Evolutionary conservation across 1,140 invertebrate species (phyloP).

Genomic region (Sycobia sp.): DNA sequence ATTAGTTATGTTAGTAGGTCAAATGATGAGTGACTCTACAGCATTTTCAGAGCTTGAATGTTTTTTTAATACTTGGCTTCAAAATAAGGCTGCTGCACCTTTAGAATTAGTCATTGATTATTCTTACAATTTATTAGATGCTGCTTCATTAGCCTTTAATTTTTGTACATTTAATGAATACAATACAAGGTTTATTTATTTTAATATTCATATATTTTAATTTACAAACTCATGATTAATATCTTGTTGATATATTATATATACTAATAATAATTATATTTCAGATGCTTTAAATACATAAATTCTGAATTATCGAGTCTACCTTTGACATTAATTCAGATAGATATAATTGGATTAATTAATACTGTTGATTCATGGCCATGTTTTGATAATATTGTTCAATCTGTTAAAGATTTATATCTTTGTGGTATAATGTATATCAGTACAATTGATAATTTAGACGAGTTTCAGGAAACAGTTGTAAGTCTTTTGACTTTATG

Average conservation of each 20-base stretch:
- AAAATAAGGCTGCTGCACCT: slow-evolving; percentile 13
- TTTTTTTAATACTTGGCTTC: slow-evolving; percentile 17
- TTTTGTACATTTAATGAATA: slow-evolving; percentile 22
- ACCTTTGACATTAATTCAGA: slow-evolving; percentile 24
- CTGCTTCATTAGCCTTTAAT: slow-evolving; percentile 28
- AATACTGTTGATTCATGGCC: slow-evolving; percentile 23
- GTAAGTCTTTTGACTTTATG: slow-evolving; percentile 22
- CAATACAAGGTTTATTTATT: slow-evolving; percentile 13
- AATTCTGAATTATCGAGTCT: slow-evolving; percentile 3
- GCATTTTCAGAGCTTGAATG: slow-evolving; percentile 4
- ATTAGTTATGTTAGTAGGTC: slow-evolving; percentile 25
- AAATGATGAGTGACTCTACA: slow-evolving; percentile 21
- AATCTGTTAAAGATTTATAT: slow-evolving; percentile 31
- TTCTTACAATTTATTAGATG: slow-evolving; percentile 22
- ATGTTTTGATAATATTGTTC: slow-evolving; percentile 28
- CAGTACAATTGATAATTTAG: slow-evolving; percentile 19
- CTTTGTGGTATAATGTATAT: slow-evolving; percentile 31
- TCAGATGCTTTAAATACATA: slow-evolving; percentile 25
- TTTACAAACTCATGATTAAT: not conserved
- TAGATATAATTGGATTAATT: slow-evolving; percentile 25
- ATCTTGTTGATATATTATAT: too few relatives aligned
- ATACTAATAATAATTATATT: not conserved
- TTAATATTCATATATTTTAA: too few relatives aligned
- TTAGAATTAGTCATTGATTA: slow-evolving; percentile 16
- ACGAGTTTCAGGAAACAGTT: slow-evolving; percentile 15